A percentile compares a stretch with the other conserved stretches of the same genome.
These are phyloP conservation scores for Diceros bicornis DNA, from an alignment of 2,797 vertebrate species.

Conservation along the genomic window DNA sequence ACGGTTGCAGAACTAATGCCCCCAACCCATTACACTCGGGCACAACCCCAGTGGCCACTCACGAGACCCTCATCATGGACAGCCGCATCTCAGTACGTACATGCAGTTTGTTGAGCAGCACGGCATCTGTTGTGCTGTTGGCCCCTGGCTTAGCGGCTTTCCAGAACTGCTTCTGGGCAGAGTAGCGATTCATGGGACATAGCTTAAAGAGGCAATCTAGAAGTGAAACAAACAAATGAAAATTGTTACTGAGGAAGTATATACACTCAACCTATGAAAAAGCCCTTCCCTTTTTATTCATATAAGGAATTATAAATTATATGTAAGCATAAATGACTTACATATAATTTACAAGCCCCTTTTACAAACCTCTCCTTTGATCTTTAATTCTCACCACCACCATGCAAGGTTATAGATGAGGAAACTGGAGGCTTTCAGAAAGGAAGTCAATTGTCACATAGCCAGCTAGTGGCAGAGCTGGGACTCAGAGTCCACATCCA, in stretches of 20 bases:
- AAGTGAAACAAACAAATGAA: conserved; percentile 22
- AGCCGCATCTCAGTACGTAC: conserved; percentile 88
- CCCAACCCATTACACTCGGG: background rate
- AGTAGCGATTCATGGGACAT: conserved; percentile 99
- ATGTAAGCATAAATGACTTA: fast-evolving
- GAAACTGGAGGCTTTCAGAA: background rate
- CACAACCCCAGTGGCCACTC: fast-evolving
- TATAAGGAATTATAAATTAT: background rate
- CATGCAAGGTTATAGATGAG: background rate
- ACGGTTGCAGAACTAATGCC: background rate
- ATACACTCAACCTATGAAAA: fast-evolving
- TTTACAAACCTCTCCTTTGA: background rate
- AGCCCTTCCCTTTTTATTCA: background rate
- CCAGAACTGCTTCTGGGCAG: conserved; percentile 99
- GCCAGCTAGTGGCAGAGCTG: background rate
- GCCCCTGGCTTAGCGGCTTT: conserved; percentile 98
- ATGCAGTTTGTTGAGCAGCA: conserved; percentile 97
- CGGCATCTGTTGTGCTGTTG: conserved; percentile 97
- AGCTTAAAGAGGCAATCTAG: conserved; percentile 98
- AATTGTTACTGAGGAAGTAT: background rate
- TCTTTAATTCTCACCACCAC: background rate
- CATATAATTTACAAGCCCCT: background rate
- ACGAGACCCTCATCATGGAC: fast-evolving
- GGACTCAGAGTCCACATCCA: background rate
- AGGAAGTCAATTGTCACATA: background rate